These are phyloP conservation scores for Andrena cerasifolii DNA, from an alignment of 1,140 invertebrate genomes.

Conservation along the genomic window DNA sequence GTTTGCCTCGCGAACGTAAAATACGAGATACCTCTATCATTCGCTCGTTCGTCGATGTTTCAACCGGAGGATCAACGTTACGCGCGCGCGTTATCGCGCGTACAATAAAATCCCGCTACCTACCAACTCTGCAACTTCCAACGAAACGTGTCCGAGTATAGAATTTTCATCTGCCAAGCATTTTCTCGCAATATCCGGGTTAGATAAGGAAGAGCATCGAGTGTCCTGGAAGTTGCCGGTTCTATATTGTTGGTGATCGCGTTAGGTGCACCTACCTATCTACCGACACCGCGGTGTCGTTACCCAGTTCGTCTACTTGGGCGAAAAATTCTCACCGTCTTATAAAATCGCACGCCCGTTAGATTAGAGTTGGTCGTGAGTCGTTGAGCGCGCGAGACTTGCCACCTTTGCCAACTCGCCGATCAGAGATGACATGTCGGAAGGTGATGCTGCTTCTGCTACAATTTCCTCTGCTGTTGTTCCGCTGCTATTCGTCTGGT, in stretches of 20 bases:
- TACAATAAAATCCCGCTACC: too few species aligned
- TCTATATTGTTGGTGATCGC: background rate
- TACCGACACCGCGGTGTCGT: background rate
- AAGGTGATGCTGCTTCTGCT: background rate
- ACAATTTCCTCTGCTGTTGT: background rate
- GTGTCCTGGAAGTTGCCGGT: background rate
- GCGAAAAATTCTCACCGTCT: background rate
- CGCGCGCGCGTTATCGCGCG: background rate
- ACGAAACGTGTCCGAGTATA: background rate
- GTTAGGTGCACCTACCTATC: too few species aligned
- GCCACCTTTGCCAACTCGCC: background rate
- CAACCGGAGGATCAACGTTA: too few species aligned
- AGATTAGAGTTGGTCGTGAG: too few species aligned
- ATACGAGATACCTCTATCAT: too few species aligned
- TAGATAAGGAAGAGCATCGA: conserved; percentile 30
- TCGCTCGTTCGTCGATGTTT: too few species aligned
- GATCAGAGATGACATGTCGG: background rate
- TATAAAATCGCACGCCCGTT: too few species aligned
- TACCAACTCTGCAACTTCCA: too few species aligned
- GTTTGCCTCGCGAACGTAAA: too few species aligned
- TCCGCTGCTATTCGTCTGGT: background rate
- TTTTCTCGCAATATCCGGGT: conserved; percentile 19
- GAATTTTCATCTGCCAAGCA: background rate
- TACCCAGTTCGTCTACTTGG: conserved; percentile 10
- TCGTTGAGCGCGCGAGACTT: background rate